Evolutionary conservation across 2,888 invertebrate species (phyloP), one percentile per base, ranked within the genome.

Genomic region (Oscheius onirici): DNA sequence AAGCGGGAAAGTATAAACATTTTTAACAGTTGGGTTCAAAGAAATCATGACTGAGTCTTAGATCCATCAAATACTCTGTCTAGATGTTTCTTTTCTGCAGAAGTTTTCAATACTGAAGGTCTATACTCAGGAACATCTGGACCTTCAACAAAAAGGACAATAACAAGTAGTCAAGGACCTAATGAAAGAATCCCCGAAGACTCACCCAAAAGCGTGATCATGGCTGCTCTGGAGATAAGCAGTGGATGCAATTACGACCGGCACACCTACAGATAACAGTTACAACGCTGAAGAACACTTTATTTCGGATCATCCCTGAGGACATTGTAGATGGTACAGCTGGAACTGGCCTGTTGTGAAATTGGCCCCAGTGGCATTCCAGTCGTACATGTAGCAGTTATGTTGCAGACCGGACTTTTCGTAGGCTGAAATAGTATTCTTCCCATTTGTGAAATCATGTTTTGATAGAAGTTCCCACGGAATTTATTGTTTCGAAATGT

Each of bases 331-430:
- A 26, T 46, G 63, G 20, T 26, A 63, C 26, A 63, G 63, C n/a
- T 63, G 46, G 28, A 28, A 63, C 10, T 63, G 28, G n/a, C 34
- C 46, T 6, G 17, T 11, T 24, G 46, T 26, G n/a, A 49, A 22
- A 17, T 70, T 70, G 1, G n/a, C n/a, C n/a, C 61, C n/a, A 1
- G 52, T 22, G 5, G 70, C 70, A 10, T 61, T 2, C 51, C 26
- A 40, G 26, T 61, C n/a, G 52, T 63, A 70, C 70, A 70, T 70
- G 52, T 61, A 70, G 24, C 70, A 70, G 70, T 70, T 70, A 44
- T 70, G 41, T 11, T 26, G 51, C 5, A 34, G 20, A 3, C 66
- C 52, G 24, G 63, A 63, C 5, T 17, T 10, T 17, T 63, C 49
- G 49, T 46, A 63, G n/a, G 63, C 63, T 63, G n/a, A 63, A 63